Evolutionary conservation across 2,113 vertebrate species (phyloP).

Genomic region (Rousettus leschenaultii): DNA sequence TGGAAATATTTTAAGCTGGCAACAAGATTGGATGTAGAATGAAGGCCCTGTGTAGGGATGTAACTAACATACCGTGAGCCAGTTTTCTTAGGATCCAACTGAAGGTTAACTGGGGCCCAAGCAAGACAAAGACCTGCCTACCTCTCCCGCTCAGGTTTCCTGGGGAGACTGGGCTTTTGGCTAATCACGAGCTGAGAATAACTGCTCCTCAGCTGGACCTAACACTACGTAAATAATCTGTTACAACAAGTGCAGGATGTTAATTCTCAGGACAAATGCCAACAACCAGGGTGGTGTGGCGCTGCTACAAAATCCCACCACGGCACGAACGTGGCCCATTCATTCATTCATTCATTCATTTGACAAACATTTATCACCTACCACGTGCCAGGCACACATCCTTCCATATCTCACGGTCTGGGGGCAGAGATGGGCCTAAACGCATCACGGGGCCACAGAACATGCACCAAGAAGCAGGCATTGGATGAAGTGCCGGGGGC

Average conservation of each 20-base stretch:
- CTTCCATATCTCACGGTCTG: not conserved
- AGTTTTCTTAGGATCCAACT: not conserved
- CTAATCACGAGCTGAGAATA: not conserved
- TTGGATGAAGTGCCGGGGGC: too few species aligned
- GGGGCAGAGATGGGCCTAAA: not conserved
- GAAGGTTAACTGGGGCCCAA: not conserved
- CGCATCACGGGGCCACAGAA: not conserved
- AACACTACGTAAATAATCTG: not conserved
- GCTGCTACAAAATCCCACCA: too few species aligned
- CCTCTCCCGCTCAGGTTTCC: not conserved
- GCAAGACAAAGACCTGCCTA: not conserved
- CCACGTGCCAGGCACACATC: not conserved
- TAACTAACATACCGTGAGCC: not conserved
- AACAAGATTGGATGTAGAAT: not conserved
- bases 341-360: not conserved
- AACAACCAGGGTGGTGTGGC: not conserved
- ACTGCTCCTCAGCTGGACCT: not conserved
- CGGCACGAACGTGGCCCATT: not conserved
- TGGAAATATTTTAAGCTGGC: not conserved
- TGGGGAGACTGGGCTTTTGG: not conserved
- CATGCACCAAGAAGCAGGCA: accelerated
- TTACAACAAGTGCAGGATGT: not conserved
- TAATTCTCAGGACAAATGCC: not conserved
- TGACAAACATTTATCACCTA: not conserved
- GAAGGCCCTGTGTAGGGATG: not conserved